phyloP scores from a whole-genome alignment of 2,797 vertebrate genomes.

The Periophthalmus magnuspinnatus region DNA sequence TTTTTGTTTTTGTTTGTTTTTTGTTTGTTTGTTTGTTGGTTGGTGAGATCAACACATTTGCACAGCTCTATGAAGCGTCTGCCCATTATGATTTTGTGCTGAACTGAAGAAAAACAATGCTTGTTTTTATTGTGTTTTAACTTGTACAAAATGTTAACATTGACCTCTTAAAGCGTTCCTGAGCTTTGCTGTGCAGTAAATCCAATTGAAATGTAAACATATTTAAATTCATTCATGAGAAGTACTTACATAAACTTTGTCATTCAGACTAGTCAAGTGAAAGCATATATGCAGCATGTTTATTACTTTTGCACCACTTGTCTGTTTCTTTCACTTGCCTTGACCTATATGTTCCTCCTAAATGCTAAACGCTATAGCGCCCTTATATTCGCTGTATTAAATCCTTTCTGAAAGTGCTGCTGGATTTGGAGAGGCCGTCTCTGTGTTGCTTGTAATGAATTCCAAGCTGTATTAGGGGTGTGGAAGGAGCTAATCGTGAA shows the following conservation, averaged over 20 bases:
- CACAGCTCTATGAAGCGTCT: too few relatives aligned
- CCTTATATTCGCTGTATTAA: slow-evolving; percentile 43
- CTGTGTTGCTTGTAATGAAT: slow-evolving; percentile 51
- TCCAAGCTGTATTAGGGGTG: slow-evolving; percentile 41
- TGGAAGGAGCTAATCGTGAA: slow-evolving; percentile 28
- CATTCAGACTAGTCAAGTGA: not conserved
- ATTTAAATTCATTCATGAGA: not conserved
- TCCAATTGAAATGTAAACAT: not conserved
- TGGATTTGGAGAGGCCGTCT: slow-evolving; percentile 36
- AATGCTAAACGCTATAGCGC: not conserved
- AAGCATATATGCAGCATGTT: not conserved
- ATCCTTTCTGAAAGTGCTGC: slow-evolving; percentile 11
- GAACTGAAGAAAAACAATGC: too few relatives aligned
- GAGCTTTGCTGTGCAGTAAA: not conserved
- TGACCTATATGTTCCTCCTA: not conserved
- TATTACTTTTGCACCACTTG: not conserved
- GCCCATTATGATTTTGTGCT: too few relatives aligned
- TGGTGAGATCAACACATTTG: too few relatives aligned
- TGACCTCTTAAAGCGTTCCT: not conserved
- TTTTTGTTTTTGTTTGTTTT: too few relatives aligned
- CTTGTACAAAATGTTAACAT: not conserved
- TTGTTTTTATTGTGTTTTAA: not conserved
- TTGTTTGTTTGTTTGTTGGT: too few relatives aligned
- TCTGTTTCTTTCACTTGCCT: too few relatives aligned
- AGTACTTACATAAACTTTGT: not conserved